Percentiles rank a stretch among this genome's conserved stretches.
phyloP scores from a whole-genome alignment of 2,113 vertebrate genomes.

The Callaeas wilsoni region DNA sequence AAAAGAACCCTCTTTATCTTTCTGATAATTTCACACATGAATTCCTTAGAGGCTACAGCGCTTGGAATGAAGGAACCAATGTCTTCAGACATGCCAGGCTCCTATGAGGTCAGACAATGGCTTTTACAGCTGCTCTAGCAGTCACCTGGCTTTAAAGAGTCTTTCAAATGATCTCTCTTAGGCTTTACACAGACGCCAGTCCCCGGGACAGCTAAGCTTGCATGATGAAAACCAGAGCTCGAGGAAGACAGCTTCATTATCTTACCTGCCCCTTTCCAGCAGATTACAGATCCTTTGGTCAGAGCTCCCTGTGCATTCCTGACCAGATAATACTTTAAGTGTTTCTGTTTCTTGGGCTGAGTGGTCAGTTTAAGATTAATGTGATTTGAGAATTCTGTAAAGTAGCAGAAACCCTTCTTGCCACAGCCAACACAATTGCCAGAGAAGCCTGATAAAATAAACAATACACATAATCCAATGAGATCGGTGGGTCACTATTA shows the following conservation, averaged over 20 bases:
- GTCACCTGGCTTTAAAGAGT: slow-evolving; percentile 1
- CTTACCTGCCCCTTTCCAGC: slow-evolving; percentile 92
- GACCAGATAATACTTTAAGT: slow-evolving; percentile 91
- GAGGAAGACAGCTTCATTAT: slow-evolving; percentile 21
- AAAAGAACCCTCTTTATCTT: not conserved
- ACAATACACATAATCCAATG: slow-evolving; percentile 2
- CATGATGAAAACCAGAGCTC: slow-evolving; percentile 34
- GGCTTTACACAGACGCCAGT: not conserved
- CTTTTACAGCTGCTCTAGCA: slow-evolving; percentile 29
- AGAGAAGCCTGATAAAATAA: slow-evolving; percentile 83
- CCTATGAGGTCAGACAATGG: not conserved
- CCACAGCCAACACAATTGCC: slow-evolving; percentile 96
- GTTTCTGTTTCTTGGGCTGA: slow-evolving; percentile 99
- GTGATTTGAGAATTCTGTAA: slow-evolving; percentile 96
- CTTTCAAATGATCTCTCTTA: not conserved
- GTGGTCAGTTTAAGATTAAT: slow-evolving; percentile 95
- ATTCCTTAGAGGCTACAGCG: not conserved
- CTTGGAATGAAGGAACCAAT: not conserved
- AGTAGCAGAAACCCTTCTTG: slow-evolving; percentile 96
- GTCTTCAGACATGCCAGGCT: not conserved
- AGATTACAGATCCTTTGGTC: slow-evolving; percentile 87
- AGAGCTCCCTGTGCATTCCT: slow-evolving; percentile 86
- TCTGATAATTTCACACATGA: not conserved
- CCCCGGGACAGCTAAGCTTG: not conserved
- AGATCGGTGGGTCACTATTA: not conserved